These are phyloP conservation scores for Lamellibrachia satsuma DNA, from an alignment of 2,888 invertebrate species.

Conservation along the genomic window DNA sequence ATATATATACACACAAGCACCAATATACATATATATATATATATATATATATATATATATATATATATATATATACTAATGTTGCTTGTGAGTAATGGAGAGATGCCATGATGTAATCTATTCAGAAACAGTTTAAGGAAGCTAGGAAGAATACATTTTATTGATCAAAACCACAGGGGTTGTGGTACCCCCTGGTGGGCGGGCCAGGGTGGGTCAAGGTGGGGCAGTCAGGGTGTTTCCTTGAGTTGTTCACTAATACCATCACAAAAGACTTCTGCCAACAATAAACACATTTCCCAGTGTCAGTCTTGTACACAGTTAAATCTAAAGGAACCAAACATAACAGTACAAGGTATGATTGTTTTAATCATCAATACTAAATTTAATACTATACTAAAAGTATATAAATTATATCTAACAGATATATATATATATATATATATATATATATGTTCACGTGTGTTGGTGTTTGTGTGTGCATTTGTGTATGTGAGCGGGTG, in stretches of 20 bases:
- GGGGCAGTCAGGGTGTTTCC: not conserved
- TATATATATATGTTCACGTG: no score
- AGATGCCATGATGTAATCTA: not conserved
- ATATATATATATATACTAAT: not conserved
- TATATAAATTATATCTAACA: no score
- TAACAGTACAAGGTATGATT: no score
- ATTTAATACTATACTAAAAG: no score
- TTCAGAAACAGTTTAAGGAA: not conserved
- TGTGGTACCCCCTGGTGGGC: not conserved
- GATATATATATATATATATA: no score
- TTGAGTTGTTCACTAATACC: not conserved
- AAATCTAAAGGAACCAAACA: no score
- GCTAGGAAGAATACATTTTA: not conserved
- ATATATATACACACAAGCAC: not conserved
- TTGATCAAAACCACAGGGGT: not conserved
- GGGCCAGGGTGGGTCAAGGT: not conserved
- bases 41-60: not conserved
- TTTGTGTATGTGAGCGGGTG: no score
- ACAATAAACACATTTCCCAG: no score
- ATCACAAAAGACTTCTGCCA: not conserved
- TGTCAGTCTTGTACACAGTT: no score
- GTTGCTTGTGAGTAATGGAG: not conserved
- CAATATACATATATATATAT: not conserved
- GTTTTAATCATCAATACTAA: no score
- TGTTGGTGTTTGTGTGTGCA: no score